Evolutionary conservation across 2,797 vertebrate genomes (phyloP).

Genomic region (Simalia tracyae): DNA sequence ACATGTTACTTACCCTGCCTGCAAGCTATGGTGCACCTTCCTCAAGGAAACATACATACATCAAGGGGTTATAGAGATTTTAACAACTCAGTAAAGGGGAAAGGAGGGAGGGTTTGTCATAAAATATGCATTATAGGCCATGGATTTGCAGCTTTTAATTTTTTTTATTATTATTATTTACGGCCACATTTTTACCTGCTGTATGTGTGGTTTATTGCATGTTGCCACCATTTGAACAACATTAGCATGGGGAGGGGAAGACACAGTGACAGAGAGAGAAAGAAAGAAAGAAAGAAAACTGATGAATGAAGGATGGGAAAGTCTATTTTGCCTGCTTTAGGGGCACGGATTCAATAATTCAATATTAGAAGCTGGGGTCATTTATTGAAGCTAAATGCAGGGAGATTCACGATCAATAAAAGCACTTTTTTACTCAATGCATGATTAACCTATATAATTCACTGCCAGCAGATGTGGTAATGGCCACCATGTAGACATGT

Average conservation of each 20-base stretch:
- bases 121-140: conserved; percentile 72
- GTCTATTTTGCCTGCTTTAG: background rate
- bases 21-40: conserved; percentile 74
- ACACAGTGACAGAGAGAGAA: background rate
- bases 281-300: background rate
- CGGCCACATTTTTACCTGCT: conserved; percentile 69
- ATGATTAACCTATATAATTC: background rate
- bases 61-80: conserved; percentile 78
- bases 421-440: background rate
- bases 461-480: background rate
- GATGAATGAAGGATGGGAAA: background rate
- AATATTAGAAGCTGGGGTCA: background rate
- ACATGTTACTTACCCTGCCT: conserved; percentile 73
- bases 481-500: background rate
- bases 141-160: conserved; percentile 69
- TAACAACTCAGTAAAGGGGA: conserved; percentile 67
- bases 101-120: conserved; percentile 51
- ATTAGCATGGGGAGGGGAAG: background rate
- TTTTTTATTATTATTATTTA: conserved; percentile 60
- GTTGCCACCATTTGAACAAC: conserved; percentile 61
- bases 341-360: background rate
- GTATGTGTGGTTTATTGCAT: conserved; percentile 61
- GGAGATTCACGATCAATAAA: background rate
- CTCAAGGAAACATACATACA: conserved; percentile 76
- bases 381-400: background rate